Base-by-base conservation (phyloP, 2,113 vertebrate genomes). In the Dendrocopos noguchii region DNA sequence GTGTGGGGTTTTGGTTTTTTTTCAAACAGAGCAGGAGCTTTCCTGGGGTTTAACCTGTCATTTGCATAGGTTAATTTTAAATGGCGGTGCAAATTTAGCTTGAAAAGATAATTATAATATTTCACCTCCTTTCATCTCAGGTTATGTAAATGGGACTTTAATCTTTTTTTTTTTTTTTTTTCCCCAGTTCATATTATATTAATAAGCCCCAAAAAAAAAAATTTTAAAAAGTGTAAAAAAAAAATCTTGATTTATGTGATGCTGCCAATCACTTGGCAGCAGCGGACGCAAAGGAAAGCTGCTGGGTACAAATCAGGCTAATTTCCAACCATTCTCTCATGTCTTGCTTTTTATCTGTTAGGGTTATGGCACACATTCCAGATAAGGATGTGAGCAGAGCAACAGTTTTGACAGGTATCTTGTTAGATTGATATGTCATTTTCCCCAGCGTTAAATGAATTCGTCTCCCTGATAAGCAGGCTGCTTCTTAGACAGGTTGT, bases 71-170 rank as follows among this genome's bases (percentile, higher is more conserved):
- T 99, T 99, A 98, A 99, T 99, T 99, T 99, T 98, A 98, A 99
- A 98, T 98, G 98, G 98, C 98, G 98, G 97, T 97, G 98, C 97
- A 99, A 99, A 98, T 98, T 99, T 98, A 97, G 97, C 98, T 98
- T 98, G 98, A 98, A 99, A 98, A 98, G 98, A 98, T 99, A 99
- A 99, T 99, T 99, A 98, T 96, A 98, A 98, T 98, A 98, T 98
- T 98, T 98, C 97, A 98, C 97, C 97, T 97, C 96, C 96, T 97
- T 97, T 97, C 98, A 98, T 98, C 97, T 97, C 97, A 96, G 98
- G 98, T 98, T 99, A 98, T 98, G 98, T 97, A 98, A 99, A 99
- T 98, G 96, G 96, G 95, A 97, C 97, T 98, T 98, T 98, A 97
- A 97, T 97, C 98, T 98, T 98, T 44, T 44, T 39, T 39, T 97